A percentile compares a stretch with the other conserved stretches of the same genome.
phyloP scores from a whole-genome alignment of 2,888 invertebrate species.

The Pandemis cinnamomeana region DNA sequence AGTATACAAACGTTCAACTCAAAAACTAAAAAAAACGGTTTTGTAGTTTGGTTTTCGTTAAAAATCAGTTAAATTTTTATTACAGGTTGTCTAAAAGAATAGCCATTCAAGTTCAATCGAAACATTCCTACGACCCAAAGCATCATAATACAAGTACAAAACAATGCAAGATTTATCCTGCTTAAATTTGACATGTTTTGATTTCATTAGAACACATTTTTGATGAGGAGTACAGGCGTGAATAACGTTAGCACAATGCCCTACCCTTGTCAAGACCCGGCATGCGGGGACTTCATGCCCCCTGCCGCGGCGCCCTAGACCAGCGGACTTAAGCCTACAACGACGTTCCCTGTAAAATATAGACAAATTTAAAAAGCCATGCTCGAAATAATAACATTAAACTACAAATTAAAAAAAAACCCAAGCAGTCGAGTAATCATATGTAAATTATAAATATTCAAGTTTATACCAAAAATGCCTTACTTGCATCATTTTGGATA shows the following conservation, averaged over 20 bases:
- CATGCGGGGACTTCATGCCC: constrained; percentile 73
- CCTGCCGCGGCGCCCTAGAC: constrained; percentile 3
- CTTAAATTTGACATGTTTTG: constrained; percentile 38
- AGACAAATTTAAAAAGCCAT: not conserved
- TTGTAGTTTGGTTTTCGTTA: too few relatives aligned
- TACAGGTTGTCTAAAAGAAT: too few relatives aligned
- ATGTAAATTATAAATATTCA: too few relatives aligned
- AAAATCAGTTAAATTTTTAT: too few relatives aligned
- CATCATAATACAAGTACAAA: not conserved
- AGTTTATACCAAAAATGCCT: too few relatives aligned
- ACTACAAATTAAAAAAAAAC: too few relatives aligned
- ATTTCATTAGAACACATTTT: constrained; percentile 37
- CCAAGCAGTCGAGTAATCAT: too few relatives aligned
- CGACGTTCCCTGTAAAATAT: not conserved
- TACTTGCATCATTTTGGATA: too few relatives aligned
- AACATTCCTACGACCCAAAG: not conserved
- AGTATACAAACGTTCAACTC: too few relatives aligned
- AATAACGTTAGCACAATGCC: constrained; percentile 52
- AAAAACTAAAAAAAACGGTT: too few relatives aligned
- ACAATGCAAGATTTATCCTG: constrained; percentile 13
- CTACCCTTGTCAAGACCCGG: constrained; percentile 75
- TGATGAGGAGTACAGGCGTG: constrained; percentile 35
- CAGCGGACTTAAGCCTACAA: constrained; percentile 12
- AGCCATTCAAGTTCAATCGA: not conserved
- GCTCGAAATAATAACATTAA: too few relatives aligned